Percentiles rank a stretch among this genome's conserved stretches.
Evolutionary conservation across 2,888 invertebrate genomes (phyloP).

Genomic region (Erynnis tages): DNA sequence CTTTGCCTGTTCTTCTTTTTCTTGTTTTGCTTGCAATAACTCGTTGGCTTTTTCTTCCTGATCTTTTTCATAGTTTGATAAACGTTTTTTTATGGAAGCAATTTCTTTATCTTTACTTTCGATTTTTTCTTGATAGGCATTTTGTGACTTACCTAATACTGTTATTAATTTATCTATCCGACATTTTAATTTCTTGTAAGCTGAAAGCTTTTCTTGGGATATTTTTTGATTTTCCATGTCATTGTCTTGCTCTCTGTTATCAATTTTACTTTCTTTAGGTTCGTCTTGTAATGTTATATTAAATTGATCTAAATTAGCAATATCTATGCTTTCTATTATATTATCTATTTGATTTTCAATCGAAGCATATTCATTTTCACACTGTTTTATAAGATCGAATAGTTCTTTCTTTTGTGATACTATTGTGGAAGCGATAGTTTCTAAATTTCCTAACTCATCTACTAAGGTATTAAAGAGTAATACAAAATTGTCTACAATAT

Average conservation of each 20-base stretch:
- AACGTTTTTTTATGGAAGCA: slow-evolving; percentile 28
- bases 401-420: slow-evolving; percentile 24
- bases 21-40: slow-evolving; percentile 37
- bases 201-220: neutral
- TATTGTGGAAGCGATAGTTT: slow-evolving; percentile 38
- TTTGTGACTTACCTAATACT: neutral
- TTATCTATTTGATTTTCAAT: slow-evolving; percentile 15
- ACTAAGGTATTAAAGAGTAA: slow-evolving; percentile 43
- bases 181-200: slow-evolving; percentile 1
- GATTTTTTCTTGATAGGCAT: slow-evolving; percentile 29
- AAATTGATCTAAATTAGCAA: neutral
- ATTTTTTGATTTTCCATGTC: slow-evolving; percentile 4
- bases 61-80: neutral
- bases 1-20: slow-evolving; percentile 24
- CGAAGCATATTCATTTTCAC: slow-evolving; percentile 3
- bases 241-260: neutral
- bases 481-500: slow-evolving; percentile 45
- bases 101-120: slow-evolving; percentile 35
- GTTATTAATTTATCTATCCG: neutral
- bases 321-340: slow-evolving; percentile 4
- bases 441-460: slow-evolving; percentile 45
- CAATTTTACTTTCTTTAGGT: neutral
- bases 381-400: slow-evolving; percentile 1
- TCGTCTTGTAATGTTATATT: neutral
- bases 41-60: slow-evolving; percentile 34